Base-by-base conservation (phyloP, 92 coral and sea anemone genomes). In the Pocillopora grandis region DNA sequence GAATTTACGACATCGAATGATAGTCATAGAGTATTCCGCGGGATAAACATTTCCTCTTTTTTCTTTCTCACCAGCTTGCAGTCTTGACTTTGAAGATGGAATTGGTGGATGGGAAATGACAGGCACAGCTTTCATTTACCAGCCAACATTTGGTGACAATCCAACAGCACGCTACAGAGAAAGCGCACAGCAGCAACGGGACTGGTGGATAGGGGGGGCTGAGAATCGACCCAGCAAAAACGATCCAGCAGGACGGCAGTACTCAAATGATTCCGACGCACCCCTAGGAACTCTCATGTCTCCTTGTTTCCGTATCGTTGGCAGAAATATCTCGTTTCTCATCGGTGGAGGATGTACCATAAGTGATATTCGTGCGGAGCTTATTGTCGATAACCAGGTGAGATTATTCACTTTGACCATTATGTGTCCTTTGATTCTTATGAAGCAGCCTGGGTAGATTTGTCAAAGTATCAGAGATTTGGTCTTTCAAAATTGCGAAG, bases 141-240 rank as follows among this genome's bases (percentile, higher is more conserved):
- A 85, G 36, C 91, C 91, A 6, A 88, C 91, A 13, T 91, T 84
- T 58, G 87, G 91, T 21, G 94, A 91, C 69, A 91, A 88, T 74
- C 84, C 94, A 0, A 33, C 78, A 13, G 71, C 31, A 10, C 90
- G 95, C 31, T 60, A 74, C 58, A 76, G 92, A 20, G 75, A 88
- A 75, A 70, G 85, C 12, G 76, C 94, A 17, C 72, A 81, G 19
- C 89, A 79, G 17, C 81, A 85, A 19, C 90, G 92, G 13, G 71
- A 88, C 87, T 91, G 90, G 90, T 91, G 94, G 94, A 88, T 91
- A 66, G 94, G 94, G 19, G 90, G 91, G 2, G 66, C 15, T 48
- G 89, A 91, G 65, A 75, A 85, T 35, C 80, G 94, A 1, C 90
- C 92, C 81, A 76, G 64, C 33, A 16, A 84, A 33, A 78, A 83